Percentiles rank a stretch among this genome's conserved stretches.
phyloP scores from a whole-genome alignment of 2,113 vertebrate species.

The Pagrus major region DNA sequence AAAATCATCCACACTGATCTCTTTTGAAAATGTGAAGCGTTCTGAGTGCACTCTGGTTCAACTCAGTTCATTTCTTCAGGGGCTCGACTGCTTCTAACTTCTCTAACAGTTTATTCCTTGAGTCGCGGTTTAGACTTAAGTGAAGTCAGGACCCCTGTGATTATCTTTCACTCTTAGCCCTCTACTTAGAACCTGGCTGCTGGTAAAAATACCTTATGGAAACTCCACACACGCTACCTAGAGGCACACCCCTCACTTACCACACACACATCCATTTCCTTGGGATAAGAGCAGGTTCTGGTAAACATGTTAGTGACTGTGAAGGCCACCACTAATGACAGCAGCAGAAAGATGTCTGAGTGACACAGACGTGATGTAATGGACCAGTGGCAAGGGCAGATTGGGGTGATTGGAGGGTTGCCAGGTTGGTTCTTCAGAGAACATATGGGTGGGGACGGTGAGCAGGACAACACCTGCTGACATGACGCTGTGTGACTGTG shows the following conservation, averaged over 20 bases:
- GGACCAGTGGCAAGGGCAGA: background rate
- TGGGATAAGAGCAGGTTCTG: conserved; percentile 14
- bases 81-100: conserved; percentile 12
- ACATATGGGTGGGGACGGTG: background rate
- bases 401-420: background rate
- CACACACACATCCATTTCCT: conserved; percentile 14
- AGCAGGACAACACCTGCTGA: conserved; percentile 8
- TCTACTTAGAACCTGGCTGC: conserved; percentile 49
- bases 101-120: conserved; percentile 38
- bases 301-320: conserved; percentile 7
- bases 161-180: conserved; percentile 39
- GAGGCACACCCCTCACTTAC: conserved; percentile 1
- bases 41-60: background rate
- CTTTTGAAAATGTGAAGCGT: background rate
- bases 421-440: background rate
- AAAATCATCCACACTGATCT: background rate
- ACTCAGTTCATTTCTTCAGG: conserved; percentile 14
- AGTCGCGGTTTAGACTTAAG: background rate
- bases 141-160: conserved; percentile 28
- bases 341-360: conserved; percentile 20
- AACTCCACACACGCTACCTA: conserved; percentile 3
- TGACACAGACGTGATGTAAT: conserved; percentile 32
- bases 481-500: background rate
- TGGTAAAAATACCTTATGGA: conserved; percentile 57
- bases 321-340: conserved; percentile 17